Evolutionary conservation across 1,140 invertebrate species (phyloP).

Genomic region (Drosophila cardini): DNA sequence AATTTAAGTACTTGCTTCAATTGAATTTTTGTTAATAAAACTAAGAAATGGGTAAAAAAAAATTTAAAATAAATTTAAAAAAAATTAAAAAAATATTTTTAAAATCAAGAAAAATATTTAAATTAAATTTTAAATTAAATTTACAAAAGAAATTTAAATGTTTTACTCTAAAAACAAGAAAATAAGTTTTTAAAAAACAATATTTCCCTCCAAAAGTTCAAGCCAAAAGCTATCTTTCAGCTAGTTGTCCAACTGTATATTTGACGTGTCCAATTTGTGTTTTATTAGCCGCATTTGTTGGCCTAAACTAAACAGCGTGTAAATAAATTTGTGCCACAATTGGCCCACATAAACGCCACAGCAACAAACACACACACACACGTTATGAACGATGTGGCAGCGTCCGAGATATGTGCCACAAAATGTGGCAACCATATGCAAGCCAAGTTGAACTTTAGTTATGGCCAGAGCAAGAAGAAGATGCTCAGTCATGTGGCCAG

Average conservation of each 20-base stretch:
- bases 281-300: conserved; percentile 34
- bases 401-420: not conserved
- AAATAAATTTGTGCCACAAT: conserved; percentile 39
- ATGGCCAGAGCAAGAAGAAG: not conserved
- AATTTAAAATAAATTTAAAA: no score
- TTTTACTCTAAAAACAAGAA: no score
- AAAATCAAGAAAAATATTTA: no score
- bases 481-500: conserved; percentile 35
- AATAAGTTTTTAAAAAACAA: no score
- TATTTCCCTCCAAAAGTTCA: no score
- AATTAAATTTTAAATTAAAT: no score
- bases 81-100: no score
- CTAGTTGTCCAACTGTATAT: conserved; percentile 14
- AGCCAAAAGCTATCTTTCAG: not conserved
- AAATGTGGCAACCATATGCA: conserved; percentile 15
- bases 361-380: conserved; percentile 16
- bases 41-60: no score
- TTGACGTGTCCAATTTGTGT: conserved; percentile 28
- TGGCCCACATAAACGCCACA: conserved; percentile 40
- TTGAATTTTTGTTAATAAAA: no score
- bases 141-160: no score
- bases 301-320: conserved; percentile 25
- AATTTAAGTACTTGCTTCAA: no score
- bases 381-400: conserved; percentile 37
- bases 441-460: conserved; percentile 12